A percentile compares a stretch with the other conserved stretches of the same genome.
phyloP scores from a whole-genome alignment of 1,140 invertebrate species.

The Contarinia nasturtii region DNA sequence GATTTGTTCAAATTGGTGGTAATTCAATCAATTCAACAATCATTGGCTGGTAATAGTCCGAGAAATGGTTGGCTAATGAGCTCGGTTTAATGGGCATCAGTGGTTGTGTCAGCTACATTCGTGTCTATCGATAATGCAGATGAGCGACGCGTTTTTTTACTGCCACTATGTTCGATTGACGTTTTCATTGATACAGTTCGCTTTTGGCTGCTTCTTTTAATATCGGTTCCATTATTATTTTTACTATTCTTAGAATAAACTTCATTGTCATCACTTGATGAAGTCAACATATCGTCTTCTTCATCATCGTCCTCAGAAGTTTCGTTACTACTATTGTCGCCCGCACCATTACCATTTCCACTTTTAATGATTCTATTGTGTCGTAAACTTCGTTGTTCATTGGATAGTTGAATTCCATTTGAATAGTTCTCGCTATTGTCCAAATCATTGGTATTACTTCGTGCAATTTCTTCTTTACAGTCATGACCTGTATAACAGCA shows the following conservation, averaged over 20 bases:
- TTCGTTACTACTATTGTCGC: conserved; percentile 10
- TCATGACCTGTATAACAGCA: not conserved
- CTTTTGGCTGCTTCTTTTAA: conserved; percentile 18
- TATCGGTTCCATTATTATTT: conserved; percentile 16
- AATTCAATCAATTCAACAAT: no score
- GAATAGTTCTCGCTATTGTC: not conserved
- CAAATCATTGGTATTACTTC: not conserved
- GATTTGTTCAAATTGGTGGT: no score
- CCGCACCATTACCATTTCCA: not conserved
- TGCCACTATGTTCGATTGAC: conserved; percentile 5
- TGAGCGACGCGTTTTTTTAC: conserved; percentile 44
- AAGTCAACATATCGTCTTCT: not conserved
- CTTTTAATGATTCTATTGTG: not conserved
- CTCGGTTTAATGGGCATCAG: no score
- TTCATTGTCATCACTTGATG: conserved; percentile 11
- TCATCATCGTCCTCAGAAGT: conserved; percentile 16
- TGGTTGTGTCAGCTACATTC: conserved; percentile 38
- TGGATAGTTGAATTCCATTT: not conserved
- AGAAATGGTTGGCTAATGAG: no score
- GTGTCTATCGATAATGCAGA: conserved; percentile 49
- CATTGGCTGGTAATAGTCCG: no score
- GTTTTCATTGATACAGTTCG: conserved; percentile 24
- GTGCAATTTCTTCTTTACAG: not conserved
- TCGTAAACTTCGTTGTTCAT: not conserved
- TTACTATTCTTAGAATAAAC: conserved; percentile 23